These are phyloP conservation scores for Dromaius novaehollandiae DNA, from an alignment of 2,113 vertebrate species.

Conservation along the genomic window DNA sequence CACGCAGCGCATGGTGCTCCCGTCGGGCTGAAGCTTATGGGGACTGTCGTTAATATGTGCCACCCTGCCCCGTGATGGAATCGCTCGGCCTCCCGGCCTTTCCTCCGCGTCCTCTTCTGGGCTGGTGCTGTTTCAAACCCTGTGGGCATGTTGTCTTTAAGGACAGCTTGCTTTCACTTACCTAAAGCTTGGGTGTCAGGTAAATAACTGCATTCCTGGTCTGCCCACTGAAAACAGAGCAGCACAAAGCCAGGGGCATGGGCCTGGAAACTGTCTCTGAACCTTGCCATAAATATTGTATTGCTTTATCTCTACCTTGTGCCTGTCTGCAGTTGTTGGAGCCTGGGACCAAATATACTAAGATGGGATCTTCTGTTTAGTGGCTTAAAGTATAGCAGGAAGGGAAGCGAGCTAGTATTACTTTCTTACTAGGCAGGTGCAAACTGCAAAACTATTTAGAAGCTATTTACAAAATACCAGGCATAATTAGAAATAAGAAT, in stretches of 20 bases:
- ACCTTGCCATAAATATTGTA: not conserved
- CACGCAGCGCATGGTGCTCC: accelerated
- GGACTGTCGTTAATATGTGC: accelerated
- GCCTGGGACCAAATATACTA: not conserved
- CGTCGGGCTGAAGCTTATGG: not conserved
- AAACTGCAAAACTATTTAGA: not conserved
- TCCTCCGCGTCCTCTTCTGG: accelerated
- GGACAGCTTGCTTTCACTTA: not conserved
- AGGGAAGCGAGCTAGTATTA: not conserved
- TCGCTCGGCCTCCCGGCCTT: not conserved
- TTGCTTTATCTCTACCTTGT: not conserved
- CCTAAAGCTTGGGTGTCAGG: not conserved
- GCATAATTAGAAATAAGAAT: not conserved
- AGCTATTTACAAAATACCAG: not conserved
- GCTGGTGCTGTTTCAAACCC: not conserved
- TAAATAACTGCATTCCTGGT: not conserved
- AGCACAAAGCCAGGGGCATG: not conserved
- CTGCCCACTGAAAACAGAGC: not conserved
- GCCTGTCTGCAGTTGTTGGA: not conserved
- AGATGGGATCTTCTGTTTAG: not conserved
- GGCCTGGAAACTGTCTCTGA: not conserved
- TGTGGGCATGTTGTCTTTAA: not conserved
- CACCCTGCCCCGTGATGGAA: not conserved
- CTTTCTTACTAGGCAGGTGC: not conserved
- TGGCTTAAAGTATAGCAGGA: not conserved